A percentile compares a stretch with the other conserved stretches of the same genome.
Conservation (phyloP, 2,113 vertebrate species). For the Amphilophus citrinellus region DNA sequence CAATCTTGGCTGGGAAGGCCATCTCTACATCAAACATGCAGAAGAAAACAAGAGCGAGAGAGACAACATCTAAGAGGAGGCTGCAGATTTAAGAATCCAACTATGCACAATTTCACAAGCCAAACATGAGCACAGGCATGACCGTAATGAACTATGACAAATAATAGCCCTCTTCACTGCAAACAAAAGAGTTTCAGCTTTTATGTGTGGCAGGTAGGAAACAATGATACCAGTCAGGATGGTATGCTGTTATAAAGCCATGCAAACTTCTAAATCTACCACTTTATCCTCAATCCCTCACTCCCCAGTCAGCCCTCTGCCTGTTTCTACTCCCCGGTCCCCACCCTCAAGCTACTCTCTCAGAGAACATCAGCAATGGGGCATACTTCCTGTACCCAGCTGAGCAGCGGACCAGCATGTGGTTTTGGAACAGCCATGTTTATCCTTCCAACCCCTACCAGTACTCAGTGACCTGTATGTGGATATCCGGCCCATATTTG, state of each 20-base stretch:
- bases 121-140: constrained; percentile 59
- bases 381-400: constrained; percentile 84
- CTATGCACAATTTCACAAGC: constrained; percentile 55
- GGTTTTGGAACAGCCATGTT: constrained; percentile 89
- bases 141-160: constrained; percentile 65
- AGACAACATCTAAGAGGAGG: constrained; percentile 43
- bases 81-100: constrained; percentile 55
- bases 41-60: constrained; percentile 15
- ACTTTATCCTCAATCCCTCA: constrained; percentile 23
- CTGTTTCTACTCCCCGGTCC: constrained; percentile 48
- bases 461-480: constrained; percentile 92
- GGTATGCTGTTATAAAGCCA: constrained; percentile 17
- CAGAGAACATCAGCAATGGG: constrained; percentile 78
- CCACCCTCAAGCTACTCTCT: constrained; percentile 66
- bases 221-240: constrained; percentile 31
- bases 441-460: constrained; percentile 87
- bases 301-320: constrained; percentile 20
- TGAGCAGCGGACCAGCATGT: constrained; percentile 89
- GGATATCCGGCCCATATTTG: constrained; percentile 97
- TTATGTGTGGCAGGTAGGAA: neutral
- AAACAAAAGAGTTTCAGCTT: constrained; percentile 12
- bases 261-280: constrained; percentile 38
- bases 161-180: constrained; percentile 34
- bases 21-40: constrained; percentile 83
- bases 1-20: constrained; percentile 92